Evolutionary conservation across 2,888 invertebrate genomes (phyloP), one percentile per base, ranked within the genome.

Genomic region (Flexamia atlantica): DNA sequence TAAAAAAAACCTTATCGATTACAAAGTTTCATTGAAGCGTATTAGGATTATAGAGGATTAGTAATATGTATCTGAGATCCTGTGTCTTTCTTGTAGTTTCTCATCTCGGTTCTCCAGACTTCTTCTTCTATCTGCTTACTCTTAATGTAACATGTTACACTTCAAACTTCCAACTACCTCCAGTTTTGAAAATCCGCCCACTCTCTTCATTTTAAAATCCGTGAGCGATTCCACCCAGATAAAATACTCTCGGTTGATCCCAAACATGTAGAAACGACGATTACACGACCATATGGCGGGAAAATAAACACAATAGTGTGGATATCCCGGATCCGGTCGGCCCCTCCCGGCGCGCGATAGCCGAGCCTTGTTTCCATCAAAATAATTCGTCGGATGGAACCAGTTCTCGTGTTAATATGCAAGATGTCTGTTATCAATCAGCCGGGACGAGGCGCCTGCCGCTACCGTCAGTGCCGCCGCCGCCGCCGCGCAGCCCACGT

Each of bases 321-420:
- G 28, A 76, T 76, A 76, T 76, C 42, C 46, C 76, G 40, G 76
- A 50, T 42, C 76, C 76, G 50, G 50, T 46, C 50, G 28, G 17
- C 46, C 23, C 50, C 76, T 17, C 28, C 28, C 50, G 40, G 20
- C 50, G 17, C 50, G 28, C 70, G 76, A 76, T 76, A 76, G 46
- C 76, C 76, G 76, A 46, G 76, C 46, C 76, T 76, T 76, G 76
- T 76, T 76, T 76, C 76, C 76, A 76, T 76, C 76, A 76, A 76
- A 76, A 76, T 76, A 76, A 76, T 76, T 76, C 76, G 76, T 76
- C 50, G 46, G 76, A 76, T 46, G 76, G 28, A 76, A 76, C 76
- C 76, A 76, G 76, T 76, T 76, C 50, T 46, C 76, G 46, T 42
- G 76, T 76, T 76, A 76, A 76, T 76, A 76, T 76, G 76, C 76